Percentiles rank a stretch among this genome's conserved stretches.
phyloP scores from a whole-genome alignment of 2,797 vertebrate species.

The Argentina silus region DNA sequence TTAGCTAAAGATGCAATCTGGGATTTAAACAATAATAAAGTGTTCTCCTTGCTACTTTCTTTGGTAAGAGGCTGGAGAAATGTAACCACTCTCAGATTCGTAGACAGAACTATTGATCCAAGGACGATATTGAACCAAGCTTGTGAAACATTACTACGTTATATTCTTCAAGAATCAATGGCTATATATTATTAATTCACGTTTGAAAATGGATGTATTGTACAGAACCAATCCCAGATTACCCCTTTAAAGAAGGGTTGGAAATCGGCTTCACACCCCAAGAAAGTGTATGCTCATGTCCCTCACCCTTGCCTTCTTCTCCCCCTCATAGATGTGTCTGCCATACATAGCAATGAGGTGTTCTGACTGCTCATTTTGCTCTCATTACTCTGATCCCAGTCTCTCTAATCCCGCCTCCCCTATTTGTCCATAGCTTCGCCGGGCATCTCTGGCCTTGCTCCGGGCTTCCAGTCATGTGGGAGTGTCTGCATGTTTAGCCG shows the following conservation, averaged over 20 bases:
- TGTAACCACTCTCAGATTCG: too few relatives aligned
- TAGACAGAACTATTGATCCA: too few relatives aligned
- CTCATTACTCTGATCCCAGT: neutral
- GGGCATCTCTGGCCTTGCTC: conserved; percentile 39
- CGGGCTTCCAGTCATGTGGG: conserved; percentile 41
- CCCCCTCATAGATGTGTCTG: neutral
- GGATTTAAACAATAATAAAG: too few relatives aligned
- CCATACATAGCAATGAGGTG: conserved; percentile 7
- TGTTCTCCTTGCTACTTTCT: too few relatives aligned
- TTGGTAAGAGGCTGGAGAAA: too few relatives aligned
- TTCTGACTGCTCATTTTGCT: conserved; percentile 14
- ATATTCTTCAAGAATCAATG: too few relatives aligned
- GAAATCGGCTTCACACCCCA: neutral
- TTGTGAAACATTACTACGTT: too few relatives aligned
- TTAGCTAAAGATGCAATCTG: too few relatives aligned
- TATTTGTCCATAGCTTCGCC: neutral
- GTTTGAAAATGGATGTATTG: too few relatives aligned
- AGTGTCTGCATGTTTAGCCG: conserved; percentile 29
- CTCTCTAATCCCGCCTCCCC: neutral
- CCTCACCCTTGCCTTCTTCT: neutral
- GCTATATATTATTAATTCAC: too few relatives aligned
- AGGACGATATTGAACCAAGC: too few relatives aligned
- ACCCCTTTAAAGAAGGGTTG: neutral
- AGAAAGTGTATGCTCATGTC: neutral
- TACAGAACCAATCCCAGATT: too few relatives aligned